Evolutionary conservation across 2,797 vertebrate genomes (phyloP).

Genomic region (Spheniscus humboldti): DNA sequence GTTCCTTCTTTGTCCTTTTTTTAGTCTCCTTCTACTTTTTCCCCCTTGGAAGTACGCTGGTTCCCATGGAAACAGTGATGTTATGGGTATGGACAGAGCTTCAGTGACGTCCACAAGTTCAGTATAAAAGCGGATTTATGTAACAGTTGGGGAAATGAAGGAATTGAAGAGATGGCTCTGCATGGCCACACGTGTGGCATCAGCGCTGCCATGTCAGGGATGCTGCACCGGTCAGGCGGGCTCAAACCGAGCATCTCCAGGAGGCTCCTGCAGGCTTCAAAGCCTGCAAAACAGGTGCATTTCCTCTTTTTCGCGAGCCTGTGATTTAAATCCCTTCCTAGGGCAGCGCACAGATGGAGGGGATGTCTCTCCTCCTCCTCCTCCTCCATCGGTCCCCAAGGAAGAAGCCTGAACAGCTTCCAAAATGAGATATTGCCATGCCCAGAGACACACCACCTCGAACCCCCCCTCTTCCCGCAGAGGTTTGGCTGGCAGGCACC

Average conservation of each 20-base stretch:
- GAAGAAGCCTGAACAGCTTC: neutral
- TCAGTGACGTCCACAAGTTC: constrained; percentile 49
- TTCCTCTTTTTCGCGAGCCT: neutral
- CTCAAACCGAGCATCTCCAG: neutral
- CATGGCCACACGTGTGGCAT: neutral
- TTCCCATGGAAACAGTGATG: constrained; percentile 64
- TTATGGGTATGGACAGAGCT: constrained; percentile 59
- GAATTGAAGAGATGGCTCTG: neutral
- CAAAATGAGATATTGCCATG: neutral
- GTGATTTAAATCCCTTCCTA: constrained; percentile 14
- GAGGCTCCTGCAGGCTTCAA: neutral
- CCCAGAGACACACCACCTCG: neutral
- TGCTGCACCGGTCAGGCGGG: neutral
- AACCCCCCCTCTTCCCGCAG: neutral
- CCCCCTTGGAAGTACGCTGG: constrained; percentile 63
- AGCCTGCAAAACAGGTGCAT: neutral
- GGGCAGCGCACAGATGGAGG: constrained; percentile 32
- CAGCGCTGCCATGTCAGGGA: neutral
- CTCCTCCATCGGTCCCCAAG: neutral
- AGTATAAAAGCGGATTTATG: constrained; percentile 49
- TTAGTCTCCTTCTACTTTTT: constrained; percentile 63
- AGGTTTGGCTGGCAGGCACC: neutral
- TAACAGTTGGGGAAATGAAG: constrained; percentile 37
- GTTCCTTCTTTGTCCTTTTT: constrained; percentile 66
- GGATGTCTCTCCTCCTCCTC: constrained; percentile 23